These are phyloP conservation scores for Bathynomus jamesi DNA, from an alignment of 1,140 invertebrate genomes.

Conservation along the genomic window DNA sequence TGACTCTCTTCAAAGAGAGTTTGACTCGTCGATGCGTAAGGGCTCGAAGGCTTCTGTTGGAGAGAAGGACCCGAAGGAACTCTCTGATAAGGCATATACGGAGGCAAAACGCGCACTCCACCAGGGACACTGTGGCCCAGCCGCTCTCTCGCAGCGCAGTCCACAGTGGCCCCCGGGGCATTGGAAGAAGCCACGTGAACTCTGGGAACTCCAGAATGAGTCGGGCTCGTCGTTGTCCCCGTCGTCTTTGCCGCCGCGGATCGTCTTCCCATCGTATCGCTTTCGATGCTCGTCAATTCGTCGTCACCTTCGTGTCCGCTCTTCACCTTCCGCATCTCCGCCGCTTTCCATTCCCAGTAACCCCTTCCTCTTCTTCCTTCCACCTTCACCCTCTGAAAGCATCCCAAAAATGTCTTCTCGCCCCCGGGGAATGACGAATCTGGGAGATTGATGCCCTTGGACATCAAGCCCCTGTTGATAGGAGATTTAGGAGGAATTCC, in stretches of 20 bases:
- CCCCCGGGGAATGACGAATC: background rate
- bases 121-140: background rate
- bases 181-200: too few relatives aligned
- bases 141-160: constrained; percentile 6
- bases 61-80: constrained; percentile 21
- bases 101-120: constrained; percentile 11
- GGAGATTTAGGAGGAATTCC: background rate
- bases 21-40: background rate
- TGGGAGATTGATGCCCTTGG: background rate
- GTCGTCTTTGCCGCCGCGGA: constrained; percentile 9
- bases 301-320: constrained; percentile 25
- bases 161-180: too few relatives aligned
- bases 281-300: constrained; percentile 22
- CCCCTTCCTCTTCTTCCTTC: constrained; percentile 20
- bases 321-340: constrained; percentile 16
- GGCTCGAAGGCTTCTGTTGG: constrained; percentile 11
- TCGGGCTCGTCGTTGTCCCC: constrained; percentile 8
- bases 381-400: constrained; percentile 7
- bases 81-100: background rate
- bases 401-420: constrained; percentile 10
- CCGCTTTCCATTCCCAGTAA: constrained; percentile 30
- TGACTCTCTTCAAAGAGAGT: background rate
- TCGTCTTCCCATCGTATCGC: constrained; percentile 18
- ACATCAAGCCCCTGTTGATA: background rate
- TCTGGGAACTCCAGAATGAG: background rate